A percentile compares a stretch with the other conserved stretches of the same genome.
Conservation (phyloP, 2,113 vertebrate species). For the Saguinus imperator region DNA sequence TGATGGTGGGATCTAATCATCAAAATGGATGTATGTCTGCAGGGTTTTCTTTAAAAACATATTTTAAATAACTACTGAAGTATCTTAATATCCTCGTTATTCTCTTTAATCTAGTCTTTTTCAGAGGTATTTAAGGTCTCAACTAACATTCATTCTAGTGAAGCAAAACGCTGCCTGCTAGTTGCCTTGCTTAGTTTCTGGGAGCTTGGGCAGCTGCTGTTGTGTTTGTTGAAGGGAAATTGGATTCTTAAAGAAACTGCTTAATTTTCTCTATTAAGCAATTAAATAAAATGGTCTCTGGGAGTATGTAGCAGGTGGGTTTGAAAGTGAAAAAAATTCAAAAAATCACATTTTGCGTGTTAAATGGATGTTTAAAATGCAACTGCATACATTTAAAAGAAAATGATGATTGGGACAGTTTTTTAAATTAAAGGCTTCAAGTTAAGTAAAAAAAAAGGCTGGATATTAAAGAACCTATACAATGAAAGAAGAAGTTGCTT, state of each 20-base stretch:
- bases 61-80: not conserved
- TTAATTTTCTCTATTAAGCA: slow-evolving; percentile 72
- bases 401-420: not conserved
- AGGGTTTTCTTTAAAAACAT: not conserved
- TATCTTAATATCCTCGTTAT: not conserved
- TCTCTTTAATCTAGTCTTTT: slow-evolving; percentile 44
- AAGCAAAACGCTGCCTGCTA: slow-evolving; percentile 58
- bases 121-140: slow-evolving; percentile 65
- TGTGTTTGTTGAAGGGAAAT: slow-evolving; percentile 68
- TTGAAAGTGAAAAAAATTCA: not conserved
- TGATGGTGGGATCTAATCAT: not conserved
- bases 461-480: slow-evolving; percentile 11
- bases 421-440: slow-evolving; percentile 35
- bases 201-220: slow-evolving; percentile 62
- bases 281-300: slow-evolving; percentile 62
- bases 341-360: slow-evolving; percentile 37
- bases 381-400: not conserved
- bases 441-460: not conserved
- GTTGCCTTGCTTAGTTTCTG: slow-evolving; percentile 60
- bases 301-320: slow-evolving; percentile 52
- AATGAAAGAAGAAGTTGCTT: not conserved
- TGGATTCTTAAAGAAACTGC: slow-evolving; percentile 70
- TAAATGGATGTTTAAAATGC: slow-evolving; percentile 45
- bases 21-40: not conserved
- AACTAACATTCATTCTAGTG: slow-evolving; percentile 39